Conservation (phyloP, 2,888 invertebrate species). For the Caenorhabditis drosophilae region DNA sequence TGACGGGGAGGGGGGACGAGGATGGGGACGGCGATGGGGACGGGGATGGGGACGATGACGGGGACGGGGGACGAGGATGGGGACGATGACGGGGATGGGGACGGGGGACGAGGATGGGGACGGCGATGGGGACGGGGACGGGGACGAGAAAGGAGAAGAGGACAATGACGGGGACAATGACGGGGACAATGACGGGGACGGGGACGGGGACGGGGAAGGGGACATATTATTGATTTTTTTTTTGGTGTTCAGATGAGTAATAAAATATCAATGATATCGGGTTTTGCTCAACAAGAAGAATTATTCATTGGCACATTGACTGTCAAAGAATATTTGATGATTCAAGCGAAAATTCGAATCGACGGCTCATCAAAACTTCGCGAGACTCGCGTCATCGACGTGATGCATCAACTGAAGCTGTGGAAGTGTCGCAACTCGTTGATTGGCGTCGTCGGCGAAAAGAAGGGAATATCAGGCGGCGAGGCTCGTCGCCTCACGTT, state of each 20-base stretch:
- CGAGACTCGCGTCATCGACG: constrained; percentile 25
- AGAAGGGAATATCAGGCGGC: constrained; percentile 76
- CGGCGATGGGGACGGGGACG: too few relatives aligned
- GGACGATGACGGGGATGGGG: too few relatives aligned
- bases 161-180: too few relatives aligned
- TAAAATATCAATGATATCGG: constrained; percentile 70
- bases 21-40: too few relatives aligned
- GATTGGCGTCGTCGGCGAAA: constrained; percentile 84
- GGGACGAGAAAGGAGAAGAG: too few relatives aligned
- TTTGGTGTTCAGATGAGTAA: constrained; percentile 26
- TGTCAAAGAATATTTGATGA: constrained; percentile 59
- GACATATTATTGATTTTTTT: too few relatives aligned
- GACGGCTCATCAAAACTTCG: constrained; percentile 9
- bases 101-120: too few relatives aligned
- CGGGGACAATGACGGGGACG: too few relatives aligned
- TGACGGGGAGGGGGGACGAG: too few relatives aligned
- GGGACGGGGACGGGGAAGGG: too few relatives aligned
- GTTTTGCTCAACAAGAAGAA: constrained; percentile 63
- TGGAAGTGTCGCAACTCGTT: constrained; percentile 87
- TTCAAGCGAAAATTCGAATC: constrained; percentile 50
- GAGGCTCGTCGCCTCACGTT: constrained; percentile 76
- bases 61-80: too few relatives aligned
- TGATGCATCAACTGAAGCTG: constrained; percentile 83
- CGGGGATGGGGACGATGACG: too few relatives aligned
- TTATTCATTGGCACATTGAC: constrained; percentile 57